A percentile compares a stretch with the other conserved stretches of the same genome.
Conservation (phyloP, 2,888 invertebrate species). For the Ornithoptera alexandrae region DNA sequence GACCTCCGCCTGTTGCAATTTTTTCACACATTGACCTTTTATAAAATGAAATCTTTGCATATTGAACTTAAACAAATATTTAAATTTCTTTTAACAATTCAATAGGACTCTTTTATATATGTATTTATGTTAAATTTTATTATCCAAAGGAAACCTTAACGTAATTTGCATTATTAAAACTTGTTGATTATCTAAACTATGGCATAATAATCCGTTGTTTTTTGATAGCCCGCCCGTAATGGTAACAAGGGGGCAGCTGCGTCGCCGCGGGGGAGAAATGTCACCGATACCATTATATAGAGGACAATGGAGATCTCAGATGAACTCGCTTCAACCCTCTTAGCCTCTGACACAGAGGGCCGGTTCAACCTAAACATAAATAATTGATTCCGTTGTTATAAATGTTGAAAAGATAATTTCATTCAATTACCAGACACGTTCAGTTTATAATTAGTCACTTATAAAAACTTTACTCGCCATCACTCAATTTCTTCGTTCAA, state of each 20-base stretch:
- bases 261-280: slow-evolving; percentile 58
- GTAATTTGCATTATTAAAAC: background rate
- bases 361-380: slow-evolving; percentile 30
- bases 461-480: background rate
- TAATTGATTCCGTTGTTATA: slow-evolving; percentile 21
- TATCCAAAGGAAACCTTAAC: background rate
- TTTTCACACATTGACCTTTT: background rate
- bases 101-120: no score
- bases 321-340: slow-evolving; percentile 49
- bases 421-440: background rate
- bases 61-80: background rate
- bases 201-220: slow-evolving; percentile 22
- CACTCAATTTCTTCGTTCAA: background rate
- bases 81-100: background rate
- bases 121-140: no score
- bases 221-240: slow-evolving; percentile 5
- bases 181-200: background rate
- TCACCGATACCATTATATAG: slow-evolving; percentile 43
- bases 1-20: background rate
- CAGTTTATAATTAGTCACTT: background rate
- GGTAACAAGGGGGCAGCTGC: slow-evolving; percentile 55
- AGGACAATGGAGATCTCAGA: slow-evolving; percentile 51
- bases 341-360: slow-evolving; percentile 34
- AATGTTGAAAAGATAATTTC: background rate
- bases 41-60: background rate